Conservation (phyloP, 2,113 vertebrate genomes). For the Deroptyus accipitrinus region DNA sequence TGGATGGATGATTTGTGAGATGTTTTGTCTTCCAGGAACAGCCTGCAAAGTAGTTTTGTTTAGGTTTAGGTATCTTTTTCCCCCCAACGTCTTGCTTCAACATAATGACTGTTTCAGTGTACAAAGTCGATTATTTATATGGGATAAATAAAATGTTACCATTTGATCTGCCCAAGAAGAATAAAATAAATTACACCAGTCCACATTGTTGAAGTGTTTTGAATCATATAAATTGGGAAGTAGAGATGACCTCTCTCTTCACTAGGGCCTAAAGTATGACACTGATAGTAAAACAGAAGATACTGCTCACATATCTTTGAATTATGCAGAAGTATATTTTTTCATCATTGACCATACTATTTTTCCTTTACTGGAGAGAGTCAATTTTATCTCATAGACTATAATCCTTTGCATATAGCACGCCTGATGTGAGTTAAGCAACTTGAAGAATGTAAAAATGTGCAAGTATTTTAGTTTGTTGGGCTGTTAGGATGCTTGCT, state of each 20-base stretch:
- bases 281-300: not conserved
- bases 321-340: not conserved
- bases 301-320: not conserved
- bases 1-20: not conserved
- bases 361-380: not conserved
- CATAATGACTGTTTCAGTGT: not conserved
- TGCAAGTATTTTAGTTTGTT: not conserved
- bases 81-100: not conserved
- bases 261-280: not conserved
- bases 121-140: not conserved
- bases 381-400: not conserved
- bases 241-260: not conserved
- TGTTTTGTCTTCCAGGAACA: conserved; percentile 15
- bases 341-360: not conserved
- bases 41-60: not conserved
- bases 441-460: not conserved
- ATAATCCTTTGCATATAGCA: not conserved
- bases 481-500: not conserved
- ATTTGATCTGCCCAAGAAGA: not conserved
- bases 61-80: rapidly evolving
- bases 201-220: not conserved
- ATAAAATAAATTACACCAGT: not conserved
- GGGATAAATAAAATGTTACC: not conserved
- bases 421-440: not conserved
- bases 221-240: not conserved